These are phyloP conservation scores for Drosophila kurseongensis DNA, from an alignment of 1,140 invertebrate species.

Conservation along the genomic window DNA sequence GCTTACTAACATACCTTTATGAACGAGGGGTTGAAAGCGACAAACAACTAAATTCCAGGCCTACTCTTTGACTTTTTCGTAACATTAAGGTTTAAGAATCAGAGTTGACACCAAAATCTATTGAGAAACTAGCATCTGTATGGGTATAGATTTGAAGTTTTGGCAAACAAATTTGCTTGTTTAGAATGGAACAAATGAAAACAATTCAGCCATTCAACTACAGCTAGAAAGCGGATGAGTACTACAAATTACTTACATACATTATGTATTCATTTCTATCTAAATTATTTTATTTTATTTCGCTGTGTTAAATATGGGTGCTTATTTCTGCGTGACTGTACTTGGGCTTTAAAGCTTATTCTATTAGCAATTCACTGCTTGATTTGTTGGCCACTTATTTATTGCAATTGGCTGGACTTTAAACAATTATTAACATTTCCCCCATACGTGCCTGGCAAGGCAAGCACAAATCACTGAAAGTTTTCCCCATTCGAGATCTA, in stretches of 20 bases:
- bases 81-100: neutral
- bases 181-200: too few relatives aligned
- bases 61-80: neutral
- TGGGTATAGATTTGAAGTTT: too few relatives aligned
- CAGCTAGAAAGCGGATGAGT: too few relatives aligned
- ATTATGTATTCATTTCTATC: too few relatives aligned
- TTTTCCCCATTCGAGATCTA: slow-evolving; percentile 40
- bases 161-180: too few relatives aligned
- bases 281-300: neutral
- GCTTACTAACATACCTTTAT: neutral
- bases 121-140: too few relatives aligned
- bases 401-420: slow-evolving; percentile 50
- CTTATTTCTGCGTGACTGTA: slow-evolving; percentile 1
- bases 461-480: slow-evolving; percentile 41
- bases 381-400: slow-evolving; percentile 64
- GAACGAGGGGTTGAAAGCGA: neutral
- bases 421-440: slow-evolving; percentile 68
- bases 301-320: neutral
- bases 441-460: slow-evolving; percentile 56
- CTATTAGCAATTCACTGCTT: slow-evolving; percentile 54
- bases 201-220: too few relatives aligned
- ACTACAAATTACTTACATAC: neutral
- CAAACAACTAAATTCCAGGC: neutral
- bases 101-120: neutral
- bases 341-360: neutral